phyloP scores from a whole-genome alignment of 1,140 invertebrate species.

The Atta texana region DNA sequence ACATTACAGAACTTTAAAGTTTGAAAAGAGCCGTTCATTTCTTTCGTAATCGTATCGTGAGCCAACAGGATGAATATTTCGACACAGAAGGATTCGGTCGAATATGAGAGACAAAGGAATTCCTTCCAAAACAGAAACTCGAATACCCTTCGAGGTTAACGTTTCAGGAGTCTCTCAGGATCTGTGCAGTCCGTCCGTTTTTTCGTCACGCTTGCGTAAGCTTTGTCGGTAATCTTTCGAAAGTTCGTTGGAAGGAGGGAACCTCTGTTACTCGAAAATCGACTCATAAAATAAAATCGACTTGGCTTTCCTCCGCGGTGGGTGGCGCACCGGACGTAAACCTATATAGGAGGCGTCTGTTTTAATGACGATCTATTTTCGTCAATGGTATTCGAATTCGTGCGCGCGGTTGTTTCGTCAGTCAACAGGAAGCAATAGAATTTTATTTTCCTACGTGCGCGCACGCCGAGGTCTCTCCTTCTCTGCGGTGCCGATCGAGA shows the following conservation, averaged over 20 bases:
- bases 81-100: not conserved
- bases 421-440: constrained; percentile 76
- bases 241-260: not conserved
- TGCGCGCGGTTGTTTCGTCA: constrained; percentile 66
- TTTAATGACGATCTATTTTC: constrained; percentile 74
- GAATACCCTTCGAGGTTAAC: not conserved
- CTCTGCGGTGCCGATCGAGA: not conserved
- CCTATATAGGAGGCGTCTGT: constrained; percentile 61
- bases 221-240: not conserved
- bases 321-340: constrained; percentile 56
- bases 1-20: not conserved
- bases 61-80: not conserved
- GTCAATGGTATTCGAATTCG: constrained; percentile 67
- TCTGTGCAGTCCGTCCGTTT: not conserved
- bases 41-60: not conserved
- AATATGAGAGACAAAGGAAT: not conserved
- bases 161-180: constrained; percentile 17
- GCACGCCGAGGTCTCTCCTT: constrained; percentile 23
- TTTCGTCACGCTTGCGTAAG: constrained; percentile 40
- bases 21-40: not conserved
- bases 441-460: constrained; percentile 71
- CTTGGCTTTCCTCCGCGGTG: constrained; percentile 54
- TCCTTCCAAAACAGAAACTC: not conserved
- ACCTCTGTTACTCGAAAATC: not conserved
- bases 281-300: constrained; percentile 48